phyloP scores from a whole-genome alignment of 2,113 vertebrate genomes.

The Acanthochromis polyacanthus region DNA sequence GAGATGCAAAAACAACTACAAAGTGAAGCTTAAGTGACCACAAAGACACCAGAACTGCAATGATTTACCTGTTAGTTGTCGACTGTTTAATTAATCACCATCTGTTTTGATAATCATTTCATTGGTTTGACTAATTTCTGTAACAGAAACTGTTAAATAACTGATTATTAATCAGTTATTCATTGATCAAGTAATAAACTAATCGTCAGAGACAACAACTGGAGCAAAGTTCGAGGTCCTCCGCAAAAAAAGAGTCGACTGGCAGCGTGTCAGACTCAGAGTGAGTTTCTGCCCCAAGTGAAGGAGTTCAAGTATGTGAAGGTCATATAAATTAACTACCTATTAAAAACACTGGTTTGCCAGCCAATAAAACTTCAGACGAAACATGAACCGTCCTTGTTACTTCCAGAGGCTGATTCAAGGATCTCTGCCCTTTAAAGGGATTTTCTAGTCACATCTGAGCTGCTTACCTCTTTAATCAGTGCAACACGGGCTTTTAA shows the following conservation, averaged over 20 bases:
- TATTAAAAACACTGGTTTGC: background rate
- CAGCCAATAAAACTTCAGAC: background rate
- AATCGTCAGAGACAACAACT: background rate
- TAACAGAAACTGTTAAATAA: no score
- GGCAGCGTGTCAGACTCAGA: background rate
- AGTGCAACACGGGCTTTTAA: background rate
- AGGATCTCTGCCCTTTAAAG: background rate
- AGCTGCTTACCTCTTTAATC: slow-evolving; percentile 11
- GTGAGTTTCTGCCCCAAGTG: background rate
- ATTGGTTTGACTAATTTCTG: no score
- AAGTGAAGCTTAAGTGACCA: no score
- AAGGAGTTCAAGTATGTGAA: background rate
- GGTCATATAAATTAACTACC: background rate
- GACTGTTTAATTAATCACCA: no score
- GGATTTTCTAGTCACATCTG: slow-evolving; percentile 9
- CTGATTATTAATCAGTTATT: no score
- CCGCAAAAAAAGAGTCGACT: background rate
- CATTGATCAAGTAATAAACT: no score
- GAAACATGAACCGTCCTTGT: background rate
- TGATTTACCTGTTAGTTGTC: no score
- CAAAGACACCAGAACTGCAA: no score
- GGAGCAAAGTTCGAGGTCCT: background rate
- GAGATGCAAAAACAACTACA: no score
- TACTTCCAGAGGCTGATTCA: background rate
- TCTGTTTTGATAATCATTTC: no score